phyloP scores from a whole-genome alignment of 2,113 vertebrate species.

The Dunckerocampus dactyliophorus region DNA sequence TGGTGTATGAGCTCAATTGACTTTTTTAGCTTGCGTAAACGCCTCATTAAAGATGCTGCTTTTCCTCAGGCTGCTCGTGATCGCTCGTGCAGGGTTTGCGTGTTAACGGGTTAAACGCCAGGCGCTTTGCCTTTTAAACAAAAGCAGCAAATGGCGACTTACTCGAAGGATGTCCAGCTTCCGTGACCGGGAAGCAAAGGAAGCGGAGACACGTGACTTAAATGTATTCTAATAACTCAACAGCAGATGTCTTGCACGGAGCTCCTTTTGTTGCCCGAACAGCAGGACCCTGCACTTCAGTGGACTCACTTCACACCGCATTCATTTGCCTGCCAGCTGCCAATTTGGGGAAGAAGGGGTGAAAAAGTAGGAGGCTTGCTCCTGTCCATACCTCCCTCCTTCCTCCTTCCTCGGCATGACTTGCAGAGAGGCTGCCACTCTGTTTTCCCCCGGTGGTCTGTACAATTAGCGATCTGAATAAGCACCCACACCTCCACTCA shows the following conservation, averaged over 20 bases:
- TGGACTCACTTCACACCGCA: constrained; percentile 87
- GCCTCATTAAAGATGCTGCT: constrained; percentile 73
- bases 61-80: constrained; percentile 66
- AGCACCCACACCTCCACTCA: constrained; percentile 63
- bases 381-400: constrained; percentile 57
- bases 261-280: constrained; percentile 83
- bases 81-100: constrained; percentile 65
- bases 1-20: constrained; percentile 78
- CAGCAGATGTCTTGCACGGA: constrained; percentile 91
- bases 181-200: constrained; percentile 44
- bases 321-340: constrained; percentile 91
- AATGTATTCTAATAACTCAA: constrained; percentile 88
- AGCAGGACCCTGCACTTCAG: constrained; percentile 86
- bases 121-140: constrained; percentile 68
- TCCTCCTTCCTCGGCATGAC: constrained; percentile 62
- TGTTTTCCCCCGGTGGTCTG: constrained; percentile 54
- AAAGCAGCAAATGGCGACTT: constrained; percentile 46
- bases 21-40: constrained; percentile 65
- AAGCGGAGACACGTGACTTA: constrained; percentile 73
- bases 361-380: constrained; percentile 49
- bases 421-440: constrained; percentile 59
- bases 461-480: constrained; percentile 72
- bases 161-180: constrained; percentile 52
- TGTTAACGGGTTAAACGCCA: constrained; percentile 68
- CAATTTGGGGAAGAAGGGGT: constrained; percentile 77